These are phyloP conservation scores for Pangasius krempfi DNA, from an alignment of 2,797 vertebrate genomes.

Conservation along the genomic window DNA sequence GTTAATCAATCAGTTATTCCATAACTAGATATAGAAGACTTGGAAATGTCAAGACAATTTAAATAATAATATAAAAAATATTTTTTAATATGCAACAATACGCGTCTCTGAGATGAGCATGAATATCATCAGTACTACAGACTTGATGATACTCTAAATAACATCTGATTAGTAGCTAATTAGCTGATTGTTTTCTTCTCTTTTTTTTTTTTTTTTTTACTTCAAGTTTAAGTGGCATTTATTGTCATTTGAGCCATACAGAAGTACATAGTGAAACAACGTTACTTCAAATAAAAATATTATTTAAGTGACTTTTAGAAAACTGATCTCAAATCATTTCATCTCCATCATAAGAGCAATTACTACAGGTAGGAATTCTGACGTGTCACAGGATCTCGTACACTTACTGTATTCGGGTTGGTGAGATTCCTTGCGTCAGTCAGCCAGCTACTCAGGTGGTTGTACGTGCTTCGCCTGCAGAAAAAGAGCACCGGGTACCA, in stretches of 20 bases:
- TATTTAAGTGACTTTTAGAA: background rate
- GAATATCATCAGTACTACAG: background rate
- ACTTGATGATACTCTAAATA: background rate
- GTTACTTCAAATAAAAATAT: background rate
- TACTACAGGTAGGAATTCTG: background rate
- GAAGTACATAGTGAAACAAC: too few relatives aligned
- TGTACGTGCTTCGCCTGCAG: conserved; percentile 92
- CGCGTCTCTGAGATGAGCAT: background rate
- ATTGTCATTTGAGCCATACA: too few relatives aligned
- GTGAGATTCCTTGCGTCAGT: conserved; percentile 73
- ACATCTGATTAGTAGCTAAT: background rate
- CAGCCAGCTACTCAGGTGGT: conserved; percentile 98
- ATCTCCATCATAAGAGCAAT: background rate
- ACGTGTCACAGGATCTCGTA: background rate
- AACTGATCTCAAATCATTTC: too few relatives aligned
- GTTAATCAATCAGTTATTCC: background rate
- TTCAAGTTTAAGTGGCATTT: too few relatives aligned
- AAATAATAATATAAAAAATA: background rate
- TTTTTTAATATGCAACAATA: background rate
- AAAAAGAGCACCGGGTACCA: background rate
- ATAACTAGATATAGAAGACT: background rate
- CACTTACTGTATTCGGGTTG: conserved; percentile 98
- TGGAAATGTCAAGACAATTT: background rate
- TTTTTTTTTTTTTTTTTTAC: background rate
- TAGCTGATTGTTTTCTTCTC: background rate